Conservation (phyloP, 1,140 invertebrate species). For the Cyclina sinensis region DNA sequence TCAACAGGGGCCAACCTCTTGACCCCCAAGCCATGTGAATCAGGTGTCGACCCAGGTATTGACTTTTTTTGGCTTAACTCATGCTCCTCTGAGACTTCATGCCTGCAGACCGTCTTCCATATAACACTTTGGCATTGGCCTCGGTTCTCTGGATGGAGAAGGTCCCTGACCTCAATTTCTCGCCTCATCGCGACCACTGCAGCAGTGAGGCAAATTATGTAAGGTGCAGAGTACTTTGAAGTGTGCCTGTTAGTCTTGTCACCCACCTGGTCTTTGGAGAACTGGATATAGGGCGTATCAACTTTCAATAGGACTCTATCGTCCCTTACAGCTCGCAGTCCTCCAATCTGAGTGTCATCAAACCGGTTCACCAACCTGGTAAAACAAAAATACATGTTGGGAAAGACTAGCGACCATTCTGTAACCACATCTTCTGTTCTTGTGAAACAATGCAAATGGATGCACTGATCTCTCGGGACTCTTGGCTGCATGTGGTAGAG, state of each 20-base stretch:
- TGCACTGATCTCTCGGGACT: not conserved
- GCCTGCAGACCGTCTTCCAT: no score
- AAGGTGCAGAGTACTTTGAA: not conserved
- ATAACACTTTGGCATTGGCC: not conserved
- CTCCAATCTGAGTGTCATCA: not conserved
- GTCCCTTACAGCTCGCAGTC: not conserved
- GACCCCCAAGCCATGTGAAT: no score
- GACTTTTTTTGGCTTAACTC: no score
- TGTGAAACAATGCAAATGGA: no score
- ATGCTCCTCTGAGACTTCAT: no score
- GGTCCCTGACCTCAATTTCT: not conserved
- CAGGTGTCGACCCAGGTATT: no score
- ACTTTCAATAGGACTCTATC: not conserved
- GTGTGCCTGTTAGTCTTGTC: not conserved
- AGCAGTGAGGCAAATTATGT: not conserved
- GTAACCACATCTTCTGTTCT: not conserved
- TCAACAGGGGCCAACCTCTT: no score
- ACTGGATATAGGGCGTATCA: slow-evolving; percentile 14
- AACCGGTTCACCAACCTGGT: not conserved
- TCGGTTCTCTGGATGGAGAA: not conserved
- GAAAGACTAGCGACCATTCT: not conserved
- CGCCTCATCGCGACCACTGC: not conserved
- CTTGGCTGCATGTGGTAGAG: not conserved
- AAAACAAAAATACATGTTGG: slow-evolving; percentile 17
- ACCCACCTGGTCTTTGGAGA: no score